Base-by-base conservation (phyloP, 2,888 invertebrate species). In the Cryptops parisi region DNA sequence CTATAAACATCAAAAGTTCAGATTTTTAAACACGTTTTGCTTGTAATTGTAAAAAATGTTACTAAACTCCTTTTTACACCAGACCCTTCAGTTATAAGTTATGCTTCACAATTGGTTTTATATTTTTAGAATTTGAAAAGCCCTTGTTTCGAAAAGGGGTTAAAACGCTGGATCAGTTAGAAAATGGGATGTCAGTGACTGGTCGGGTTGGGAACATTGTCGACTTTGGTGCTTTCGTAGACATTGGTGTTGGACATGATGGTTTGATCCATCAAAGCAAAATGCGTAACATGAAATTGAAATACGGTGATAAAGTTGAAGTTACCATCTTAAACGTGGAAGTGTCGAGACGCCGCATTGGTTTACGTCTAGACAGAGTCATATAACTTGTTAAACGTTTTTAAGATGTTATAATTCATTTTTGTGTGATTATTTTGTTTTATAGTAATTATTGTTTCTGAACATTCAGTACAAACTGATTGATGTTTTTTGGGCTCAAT, bases 141-240 rank as follows among this genome's bases (percentile, higher is more conserved):
- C 87, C 88, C 0, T 71, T 90, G 6, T 90, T 90, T 64, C 81
- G 81, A 53, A 74, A 80, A 57, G 77, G 79, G 17, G 70, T 87
- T n/a, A 79, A 76, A 12, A 76, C 75, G 44, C 75, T 84, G 2
- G 74, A 78, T 0, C 82, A 84, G 44, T 58, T 72, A 2, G 60
- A 59, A 43, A 27, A 25, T 1, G 67, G 68, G 2, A 60, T 63
- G 40, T 53, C 40, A 12, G 44, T 71, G 27, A 64, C 66, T 2
- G 88, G 93, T n/a, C 78, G 81, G 1, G 82, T 93, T 1, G 77
- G 76, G 17, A 93, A 93, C 68, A 80, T 85, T 1, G 87, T 87
- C 0, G 82, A 85, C 58, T 94, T 94, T 68, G 94, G 94, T 0
- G 82, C 84, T 50, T 94, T 94, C 70, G 84, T 91, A 0, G 93